phyloP scores from a whole-genome alignment of 2,797 vertebrate genomes.

The Brotula barbata region DNA sequence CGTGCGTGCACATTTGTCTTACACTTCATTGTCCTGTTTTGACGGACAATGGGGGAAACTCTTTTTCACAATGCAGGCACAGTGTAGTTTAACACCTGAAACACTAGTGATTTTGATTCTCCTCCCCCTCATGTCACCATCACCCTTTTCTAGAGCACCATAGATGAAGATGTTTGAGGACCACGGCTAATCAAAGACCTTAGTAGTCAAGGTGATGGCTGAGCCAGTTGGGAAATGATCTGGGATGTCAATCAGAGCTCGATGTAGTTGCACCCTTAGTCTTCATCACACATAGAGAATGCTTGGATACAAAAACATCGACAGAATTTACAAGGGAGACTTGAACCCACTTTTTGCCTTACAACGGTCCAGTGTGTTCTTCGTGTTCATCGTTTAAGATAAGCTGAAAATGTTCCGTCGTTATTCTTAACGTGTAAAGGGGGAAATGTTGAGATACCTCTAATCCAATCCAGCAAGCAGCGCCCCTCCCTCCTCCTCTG shows the following conservation, averaged over 20 bases:
- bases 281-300: slow-evolving; percentile 26
- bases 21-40: slow-evolving; percentile 61
- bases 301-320: slow-evolving; percentile 37
- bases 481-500: slow-evolving; percentile 27
- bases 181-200: slow-evolving; percentile 5
- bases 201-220: slow-evolving; percentile 16
- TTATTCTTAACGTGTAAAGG: slow-evolving; percentile 63
- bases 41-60: slow-evolving; percentile 30
- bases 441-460: slow-evolving; percentile 60
- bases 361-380: slow-evolving; percentile 55
- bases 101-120: slow-evolving; percentile 43
- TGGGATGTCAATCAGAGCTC: slow-evolving; percentile 11
- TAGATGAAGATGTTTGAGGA: slow-evolving; percentile 18
- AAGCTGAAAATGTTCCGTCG: slow-evolving; percentile 59
- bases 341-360: slow-evolving; percentile 76
- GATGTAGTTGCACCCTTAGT: slow-evolving; percentile 30
- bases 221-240: slow-evolving; percentile 22
- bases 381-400: slow-evolving; percentile 45
- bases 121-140: not conserved
- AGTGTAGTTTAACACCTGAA: slow-evolving; percentile 43
- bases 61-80: slow-evolving; percentile 47
- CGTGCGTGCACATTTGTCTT: slow-evolving; percentile 44
- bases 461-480: slow-evolving; percentile 67
- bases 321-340: slow-evolving; percentile 71
- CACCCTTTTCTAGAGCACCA: slow-evolving; percentile 38